Conservation (phyloP, 2,888 invertebrate genomes). For the Leptinotarsa tumamoca region DNA sequence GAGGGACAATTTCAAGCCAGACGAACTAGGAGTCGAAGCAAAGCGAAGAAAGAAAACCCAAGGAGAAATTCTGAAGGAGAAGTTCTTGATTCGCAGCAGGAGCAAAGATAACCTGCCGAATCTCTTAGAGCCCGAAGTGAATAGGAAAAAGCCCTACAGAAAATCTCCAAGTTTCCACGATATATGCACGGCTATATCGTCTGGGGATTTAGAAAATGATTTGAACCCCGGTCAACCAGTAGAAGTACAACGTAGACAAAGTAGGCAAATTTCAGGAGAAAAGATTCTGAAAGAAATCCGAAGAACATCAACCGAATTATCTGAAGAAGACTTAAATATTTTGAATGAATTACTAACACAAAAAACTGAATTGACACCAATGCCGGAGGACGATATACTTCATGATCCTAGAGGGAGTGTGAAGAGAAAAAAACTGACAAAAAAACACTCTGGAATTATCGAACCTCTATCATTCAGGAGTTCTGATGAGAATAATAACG, state of each 20-base stretch:
- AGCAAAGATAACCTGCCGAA: conserved; percentile 67
- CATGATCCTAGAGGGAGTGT: conserved; percentile 37
- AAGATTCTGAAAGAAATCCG: conserved; percentile 64
- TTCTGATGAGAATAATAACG: conserved; percentile 1
- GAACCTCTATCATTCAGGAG: neutral
- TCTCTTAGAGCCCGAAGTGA: conserved; percentile 55
- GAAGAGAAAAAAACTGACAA: conserved; percentile 59
- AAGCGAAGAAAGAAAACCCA: conserved; percentile 66
- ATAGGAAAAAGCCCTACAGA: conserved; percentile 45
- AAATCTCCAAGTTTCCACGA: conserved; percentile 69
- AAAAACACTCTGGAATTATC: conserved; percentile 53
- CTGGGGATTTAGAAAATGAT: conserved; percentile 69
- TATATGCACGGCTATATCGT: conserved; percentile 70
- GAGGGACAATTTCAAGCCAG: conserved; percentile 74
- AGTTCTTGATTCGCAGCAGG: conserved; percentile 77
- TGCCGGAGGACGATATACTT: conserved; percentile 49
- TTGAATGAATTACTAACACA: conserved; percentile 66
- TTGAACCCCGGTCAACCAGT: conserved; percentile 69
- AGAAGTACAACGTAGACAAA: conserved; percentile 64
- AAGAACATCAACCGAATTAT: conserved; percentile 71
- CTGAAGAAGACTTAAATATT: conserved; percentile 70
- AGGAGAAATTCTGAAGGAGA: conserved; percentile 82
- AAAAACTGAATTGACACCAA: conserved; percentile 41
- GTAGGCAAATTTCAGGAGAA: conserved; percentile 59
- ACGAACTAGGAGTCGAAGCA: conserved; percentile 66